Base-by-base conservation (phyloP, 1,140 invertebrate genomes). In the Centruroides sculpturatus region DNA sequence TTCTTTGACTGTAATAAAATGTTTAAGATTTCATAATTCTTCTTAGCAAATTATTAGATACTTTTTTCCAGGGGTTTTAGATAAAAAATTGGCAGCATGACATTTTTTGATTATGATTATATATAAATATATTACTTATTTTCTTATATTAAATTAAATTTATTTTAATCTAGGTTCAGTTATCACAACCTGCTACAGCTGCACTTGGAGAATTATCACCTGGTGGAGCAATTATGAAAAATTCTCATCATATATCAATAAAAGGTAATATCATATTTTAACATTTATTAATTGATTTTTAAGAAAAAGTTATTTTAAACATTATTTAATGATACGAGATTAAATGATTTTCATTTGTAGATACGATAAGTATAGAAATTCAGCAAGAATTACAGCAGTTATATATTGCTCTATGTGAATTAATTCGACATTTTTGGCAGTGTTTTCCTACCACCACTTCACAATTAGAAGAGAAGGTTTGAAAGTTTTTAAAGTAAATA, bases 351-450 rank as follows among this genome's bases (percentile, higher is more conserved):
- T 1, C 3, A 41, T 41, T 41, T 41, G 8, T 41, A 41, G 87
- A 91, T 77, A 74, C 87, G 66, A 84, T 92, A 65, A 85, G 88
- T 46, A 71, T 78, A 47, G 86, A 92, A 69, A 79, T 93, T 59
- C 86, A 90, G 71, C 80, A 81, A 49, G 92, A 96, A 70, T 76
- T 96, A 10, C 79, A 85, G 52, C 81, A 85, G 61, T 76, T 93
- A 46, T 96, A 96, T 76, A 78, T 85, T 11, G 88, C 88, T 12
- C 77, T 87, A 3, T 84, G 86, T 64, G 92, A 97, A 77, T 75
- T 98, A 52, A 73, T 97, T 7, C 81, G 87, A 60, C 91, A 96
- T 75, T 93, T 97, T 76, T 98, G 93, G 92, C 79, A 83, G 36
- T 89, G 89, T 73, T 95, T 97, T 76, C 93, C 92, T 55, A 85